Evolutionary conservation across 2,113 vertebrate species (phyloP), one percentile per base, ranked within the genome.

Genomic region (Sisor rabdophorus): DNA sequence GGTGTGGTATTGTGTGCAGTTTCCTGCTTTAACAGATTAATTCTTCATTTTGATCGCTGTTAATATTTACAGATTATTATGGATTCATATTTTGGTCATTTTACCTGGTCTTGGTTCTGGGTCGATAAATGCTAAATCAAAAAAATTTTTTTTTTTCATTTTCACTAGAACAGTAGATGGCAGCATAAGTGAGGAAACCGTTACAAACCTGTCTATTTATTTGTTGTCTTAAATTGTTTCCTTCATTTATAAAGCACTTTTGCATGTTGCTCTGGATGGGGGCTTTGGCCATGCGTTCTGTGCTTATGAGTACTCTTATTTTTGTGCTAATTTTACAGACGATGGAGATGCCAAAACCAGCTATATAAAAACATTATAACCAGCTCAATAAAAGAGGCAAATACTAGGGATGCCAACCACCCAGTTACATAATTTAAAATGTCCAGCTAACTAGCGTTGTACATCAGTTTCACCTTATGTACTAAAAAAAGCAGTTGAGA

Each of bases 1-100:
- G 68, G 77, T 81, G 64, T 6, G 32, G 28, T 22, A 40, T 3
- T 63, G 64, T 3, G 28, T 60, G 58, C 30, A 20, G 32, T 64
- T 44, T 22, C 40, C 32, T 40, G 20, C 32, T 64, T 63, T 40
- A 7, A n/a, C 2, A 11, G 32, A 4, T n/a, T n/a, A 10, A 63
- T 40, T 11, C 19, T n/a, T 63, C 20, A 44, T 44, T 0, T 8
- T 22, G 22, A 9, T n/a, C 6, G 16, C 26, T 30, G 17, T 0
- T 44, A 17, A 59, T 28, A 12, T 26, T 13, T 22, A 59, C 26
- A 7, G 15, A 9, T 7, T 26, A 19, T 24, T 60, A 36, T n/a
- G 9, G 11, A 11, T 13, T n/a, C n/a, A 36, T 40, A n/a, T 60
- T 32, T 20, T 6, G 1, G 10, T 20, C 40, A n/a, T 64, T 11